Evolutionary conservation across 2,888 invertebrate species (phyloP).

Genomic region (Urechis unicinctus): DNA sequence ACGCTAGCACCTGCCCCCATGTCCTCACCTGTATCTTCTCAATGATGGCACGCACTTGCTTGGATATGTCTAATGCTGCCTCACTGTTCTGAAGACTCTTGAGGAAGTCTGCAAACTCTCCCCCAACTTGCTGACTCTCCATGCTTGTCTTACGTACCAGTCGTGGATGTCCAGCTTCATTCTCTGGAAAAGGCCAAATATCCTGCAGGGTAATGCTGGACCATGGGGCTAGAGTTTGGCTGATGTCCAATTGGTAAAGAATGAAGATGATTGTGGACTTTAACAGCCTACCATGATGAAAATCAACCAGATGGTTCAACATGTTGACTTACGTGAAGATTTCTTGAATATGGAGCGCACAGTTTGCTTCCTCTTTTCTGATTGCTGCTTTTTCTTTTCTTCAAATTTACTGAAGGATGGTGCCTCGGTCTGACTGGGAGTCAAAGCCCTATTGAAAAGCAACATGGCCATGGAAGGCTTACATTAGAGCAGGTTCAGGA

Average conservation of each 20-base stretch:
- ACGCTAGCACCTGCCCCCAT: too few species aligned
- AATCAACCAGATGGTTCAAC: neutral
- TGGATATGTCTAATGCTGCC: constrained; percentile 55
- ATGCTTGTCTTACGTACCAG: constrained; percentile 20
- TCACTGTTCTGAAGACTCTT: constrained; percentile 44
- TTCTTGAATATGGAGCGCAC: constrained; percentile 73
- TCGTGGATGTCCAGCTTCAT: too few species aligned
- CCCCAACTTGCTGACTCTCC: constrained; percentile 50
- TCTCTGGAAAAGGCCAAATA: too few species aligned
- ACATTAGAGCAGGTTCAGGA: too few species aligned
- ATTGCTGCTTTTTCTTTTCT: constrained; percentile 75
- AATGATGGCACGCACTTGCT: constrained; percentile 53
- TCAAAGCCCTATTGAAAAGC: too few species aligned
- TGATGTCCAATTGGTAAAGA: too few species aligned
- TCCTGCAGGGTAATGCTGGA: too few species aligned
- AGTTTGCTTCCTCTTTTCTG: constrained; percentile 71
- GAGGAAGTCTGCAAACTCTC: constrained; percentile 49
- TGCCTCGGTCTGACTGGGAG: constrained; percentile 19
- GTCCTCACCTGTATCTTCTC: constrained; percentile 39
- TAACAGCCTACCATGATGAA: neutral
- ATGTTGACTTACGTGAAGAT: constrained; percentile 8
- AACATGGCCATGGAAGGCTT: too few species aligned
- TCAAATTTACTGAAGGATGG: constrained; percentile 70
- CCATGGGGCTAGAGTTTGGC: too few species aligned
- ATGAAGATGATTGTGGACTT: too few species aligned